These are phyloP conservation scores for Ailuropoda melanoleuca DNA, from an alignment of 2,113 vertebrate species.

Conservation along the genomic window DNA sequence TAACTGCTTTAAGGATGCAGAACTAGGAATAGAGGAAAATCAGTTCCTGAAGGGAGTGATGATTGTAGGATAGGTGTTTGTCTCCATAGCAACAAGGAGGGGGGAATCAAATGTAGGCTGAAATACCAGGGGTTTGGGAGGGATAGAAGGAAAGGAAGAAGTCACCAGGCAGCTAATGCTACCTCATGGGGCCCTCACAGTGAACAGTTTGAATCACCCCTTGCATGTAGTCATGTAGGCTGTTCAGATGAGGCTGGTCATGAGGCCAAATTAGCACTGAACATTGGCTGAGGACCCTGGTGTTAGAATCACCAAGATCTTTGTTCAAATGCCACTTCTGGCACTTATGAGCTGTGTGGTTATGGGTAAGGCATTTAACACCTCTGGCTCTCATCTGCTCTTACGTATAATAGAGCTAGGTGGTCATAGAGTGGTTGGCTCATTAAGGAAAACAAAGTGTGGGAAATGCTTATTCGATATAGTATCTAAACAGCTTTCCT, in stretches of 20 bases:
- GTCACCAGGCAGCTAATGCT: background rate
- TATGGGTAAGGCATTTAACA: background rate
- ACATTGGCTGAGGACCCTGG: background rate
- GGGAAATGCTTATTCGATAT: background rate
- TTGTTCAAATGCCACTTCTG: background rate
- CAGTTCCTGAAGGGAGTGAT: background rate
- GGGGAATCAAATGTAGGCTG: background rate
- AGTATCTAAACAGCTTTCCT: background rate
- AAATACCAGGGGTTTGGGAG: background rate
- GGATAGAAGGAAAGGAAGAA: background rate
- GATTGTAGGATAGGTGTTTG: background rate
- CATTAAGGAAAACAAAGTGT: background rate
- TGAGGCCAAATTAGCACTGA: background rate
- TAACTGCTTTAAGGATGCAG: background rate
- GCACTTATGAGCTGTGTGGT: background rate
- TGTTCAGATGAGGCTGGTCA: background rate
- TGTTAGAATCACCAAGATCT: background rate
- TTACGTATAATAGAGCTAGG: background rate
- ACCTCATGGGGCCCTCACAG: background rate
- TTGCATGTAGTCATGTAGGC: background rate
- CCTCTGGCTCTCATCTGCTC: background rate
- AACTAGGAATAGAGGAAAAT: background rate
- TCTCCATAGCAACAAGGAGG: rapidly evolving
- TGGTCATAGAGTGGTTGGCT: background rate
- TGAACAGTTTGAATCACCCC: background rate